phyloP scores from a whole-genome alignment of 92 coral and sea anemone species.

The Bergia sp. region DNA sequence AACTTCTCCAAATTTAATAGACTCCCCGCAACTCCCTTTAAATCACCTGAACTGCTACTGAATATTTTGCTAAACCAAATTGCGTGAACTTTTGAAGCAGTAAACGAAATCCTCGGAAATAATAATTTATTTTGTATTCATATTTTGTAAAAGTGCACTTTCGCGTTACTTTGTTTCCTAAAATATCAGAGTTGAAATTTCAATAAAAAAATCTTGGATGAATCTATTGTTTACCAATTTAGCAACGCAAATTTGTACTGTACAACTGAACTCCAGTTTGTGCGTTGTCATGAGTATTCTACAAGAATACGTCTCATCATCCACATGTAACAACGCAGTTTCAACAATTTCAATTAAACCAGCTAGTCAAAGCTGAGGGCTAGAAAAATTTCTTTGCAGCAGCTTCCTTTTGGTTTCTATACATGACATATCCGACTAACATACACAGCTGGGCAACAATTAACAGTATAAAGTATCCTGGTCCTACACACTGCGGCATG shows the following conservation, averaged over 20 bases:
- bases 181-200: background rate
- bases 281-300: background rate
- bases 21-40: background rate
- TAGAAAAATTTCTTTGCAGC: slow-evolving; percentile 99
- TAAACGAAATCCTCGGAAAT: background rate
- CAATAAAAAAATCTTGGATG: background rate
- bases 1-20: too few species aligned
- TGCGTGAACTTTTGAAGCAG: background rate
- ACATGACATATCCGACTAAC: slow-evolving; percentile 81
- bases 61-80: background rate
- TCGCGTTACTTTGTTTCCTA: background rate
- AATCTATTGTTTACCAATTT: background rate
- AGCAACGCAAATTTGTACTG: slow-evolving; percentile 1
- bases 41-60: background rate
- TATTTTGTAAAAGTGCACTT: background rate
- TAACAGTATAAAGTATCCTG: slow-evolving; percentile 93
- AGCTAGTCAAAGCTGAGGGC: slow-evolving; percentile 17
- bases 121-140: too few species aligned
- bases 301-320: background rate
- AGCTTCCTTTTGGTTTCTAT: slow-evolving; percentile 96
- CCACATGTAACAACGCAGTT: background rate
- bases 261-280: background rate
- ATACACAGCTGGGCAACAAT: slow-evolving; percentile 81
- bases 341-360: slow-evolving; percentile 31
- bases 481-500: slow-evolving; percentile 93